Evolutionary conservation across 2,113 vertebrate genomes (phyloP).

Genomic region (Stegostoma tigrinum): DNA sequence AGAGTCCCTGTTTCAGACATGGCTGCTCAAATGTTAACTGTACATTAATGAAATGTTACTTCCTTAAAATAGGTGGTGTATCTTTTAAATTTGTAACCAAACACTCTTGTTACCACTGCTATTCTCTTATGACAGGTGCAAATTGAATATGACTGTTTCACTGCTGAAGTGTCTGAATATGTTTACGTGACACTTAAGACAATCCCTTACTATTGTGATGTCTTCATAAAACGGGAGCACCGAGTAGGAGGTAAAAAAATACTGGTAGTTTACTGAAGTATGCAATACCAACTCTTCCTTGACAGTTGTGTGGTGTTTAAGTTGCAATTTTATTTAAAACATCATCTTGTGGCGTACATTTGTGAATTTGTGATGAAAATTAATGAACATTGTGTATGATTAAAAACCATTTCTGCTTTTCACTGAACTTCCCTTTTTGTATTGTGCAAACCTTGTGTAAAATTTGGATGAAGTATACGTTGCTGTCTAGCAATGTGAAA

Average conservation of each 20-base stretch:
- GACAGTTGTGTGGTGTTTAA: neutral
- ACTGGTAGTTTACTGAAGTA: neutral
- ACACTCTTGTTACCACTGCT: neutral
- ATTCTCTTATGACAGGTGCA: slow-evolving; percentile 59
- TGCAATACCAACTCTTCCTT: neutral
- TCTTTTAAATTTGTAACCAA: neutral
- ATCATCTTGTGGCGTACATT: no score
- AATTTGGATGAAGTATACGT: neutral
- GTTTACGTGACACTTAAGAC: slow-evolving; percentile 68
- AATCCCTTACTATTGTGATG: slow-evolving; percentile 67
- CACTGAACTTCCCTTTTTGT: neutral
- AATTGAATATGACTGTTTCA: slow-evolving; percentile 66
- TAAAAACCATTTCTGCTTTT: neutral
- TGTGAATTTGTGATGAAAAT: neutral
- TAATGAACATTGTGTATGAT: neutral
- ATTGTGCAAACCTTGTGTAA: neutral
- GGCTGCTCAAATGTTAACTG: neutral
- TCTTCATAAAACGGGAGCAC: slow-evolving; percentile 56
- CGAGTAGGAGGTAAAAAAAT: slow-evolving; percentile 59
- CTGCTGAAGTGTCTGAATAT: slow-evolving; percentile 58
- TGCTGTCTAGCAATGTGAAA: neutral
- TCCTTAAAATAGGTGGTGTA: neutral
- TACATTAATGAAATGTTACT: neutral
- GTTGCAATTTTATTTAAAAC: no score
- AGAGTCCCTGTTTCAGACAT: neutral